Base-by-base conservation (phyloP, 2,113 vertebrate species). In the Marmota monax region DNA sequence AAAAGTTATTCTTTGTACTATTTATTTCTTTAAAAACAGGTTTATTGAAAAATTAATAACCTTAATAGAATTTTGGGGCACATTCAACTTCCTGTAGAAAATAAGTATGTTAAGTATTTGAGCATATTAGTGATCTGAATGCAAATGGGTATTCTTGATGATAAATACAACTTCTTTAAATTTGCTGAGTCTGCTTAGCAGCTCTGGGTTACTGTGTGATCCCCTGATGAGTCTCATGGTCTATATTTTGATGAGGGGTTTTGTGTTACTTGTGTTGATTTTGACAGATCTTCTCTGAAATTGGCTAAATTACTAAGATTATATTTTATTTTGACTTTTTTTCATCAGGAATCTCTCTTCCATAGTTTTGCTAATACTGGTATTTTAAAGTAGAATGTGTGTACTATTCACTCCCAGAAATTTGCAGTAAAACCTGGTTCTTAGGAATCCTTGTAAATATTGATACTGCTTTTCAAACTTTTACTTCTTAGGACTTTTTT, bases 291-390 rank as follows among this genome's bases (percentile, higher is more conserved):
- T 39, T 72, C 84, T 89, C 56, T 69, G 48, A 74, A 90, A 69
- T 73, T 56, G n/a, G 14, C 37, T 77, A 17, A 92, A 90, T 82
- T 53, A 65, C 77, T 72, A 29, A 72, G n/a, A 8, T 63, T 73
- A 88, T 67, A n/a, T 45, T 88, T 94, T 84, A 69, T 77, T 83
- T 45, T 88, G 76, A 91, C 7, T 11, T 88, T 77, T 82, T 23
- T 56, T 88, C 39, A 16, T 56, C 11, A 69, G n/a, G 56, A 65
- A 29, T 90, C 10, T 48, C 12, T 61, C 27, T 84, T 92, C 58
- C 23, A 65, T n/a, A 11, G 39, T 61, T 77, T 76, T 42, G 78
- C 84, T 92, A 65, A 72, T 90, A 42, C 34, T 27, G 42, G 9
- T 18, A 14, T 65, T 17, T 74, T 51, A 56, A 85, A 39, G 29